Percentiles rank a stretch among this genome's conserved stretches.
phyloP scores from a whole-genome alignment of 2,113 vertebrate species.

The Sinocyclocheilus rhinocerous region DNA sequence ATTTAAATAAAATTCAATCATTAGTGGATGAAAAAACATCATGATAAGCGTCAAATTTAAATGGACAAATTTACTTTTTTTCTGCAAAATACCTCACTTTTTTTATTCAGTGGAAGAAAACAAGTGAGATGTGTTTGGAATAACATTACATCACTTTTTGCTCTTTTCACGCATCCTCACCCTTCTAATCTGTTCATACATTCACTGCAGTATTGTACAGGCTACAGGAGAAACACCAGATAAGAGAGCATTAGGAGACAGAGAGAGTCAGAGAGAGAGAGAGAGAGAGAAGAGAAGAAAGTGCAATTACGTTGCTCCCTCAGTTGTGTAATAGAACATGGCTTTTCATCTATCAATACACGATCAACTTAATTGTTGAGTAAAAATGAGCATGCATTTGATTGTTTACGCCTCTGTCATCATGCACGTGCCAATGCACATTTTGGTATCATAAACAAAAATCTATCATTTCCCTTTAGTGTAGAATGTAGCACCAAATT shows the following conservation, averaged over 20 bases:
- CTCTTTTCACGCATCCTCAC: neutral
- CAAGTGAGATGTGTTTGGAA: neutral
- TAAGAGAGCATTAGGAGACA: neutral
- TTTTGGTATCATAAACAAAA: neutral
- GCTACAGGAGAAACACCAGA: constrained; percentile 4
- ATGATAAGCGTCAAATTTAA: too few relatives aligned
- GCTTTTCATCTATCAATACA: constrained; percentile 22
- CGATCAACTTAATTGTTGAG: constrained; percentile 22
- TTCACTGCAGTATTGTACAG: constrained; percentile 17
- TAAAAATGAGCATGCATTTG: neutral
- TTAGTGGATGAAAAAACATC: too few relatives aligned
- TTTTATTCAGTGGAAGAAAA: neutral
- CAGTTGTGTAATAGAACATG: constrained; percentile 36
- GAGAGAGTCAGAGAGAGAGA: constrained; percentile 6
- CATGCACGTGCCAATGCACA: neutral
- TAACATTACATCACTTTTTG: neutral
- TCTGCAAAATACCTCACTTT: neutral
- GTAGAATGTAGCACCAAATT: neutral
- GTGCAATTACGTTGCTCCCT: constrained; percentile 11
- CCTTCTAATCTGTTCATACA: constrained; percentile 4
- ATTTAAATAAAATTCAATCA: too few relatives aligned
- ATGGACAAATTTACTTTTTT: too few relatives aligned
- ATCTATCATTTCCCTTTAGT: neutral
- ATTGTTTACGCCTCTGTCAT: neutral
- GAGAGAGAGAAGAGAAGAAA: neutral